Evolutionary conservation across 1,140 invertebrate genomes (phyloP).

Genomic region (Sarcophaga peregrina): DNA sequence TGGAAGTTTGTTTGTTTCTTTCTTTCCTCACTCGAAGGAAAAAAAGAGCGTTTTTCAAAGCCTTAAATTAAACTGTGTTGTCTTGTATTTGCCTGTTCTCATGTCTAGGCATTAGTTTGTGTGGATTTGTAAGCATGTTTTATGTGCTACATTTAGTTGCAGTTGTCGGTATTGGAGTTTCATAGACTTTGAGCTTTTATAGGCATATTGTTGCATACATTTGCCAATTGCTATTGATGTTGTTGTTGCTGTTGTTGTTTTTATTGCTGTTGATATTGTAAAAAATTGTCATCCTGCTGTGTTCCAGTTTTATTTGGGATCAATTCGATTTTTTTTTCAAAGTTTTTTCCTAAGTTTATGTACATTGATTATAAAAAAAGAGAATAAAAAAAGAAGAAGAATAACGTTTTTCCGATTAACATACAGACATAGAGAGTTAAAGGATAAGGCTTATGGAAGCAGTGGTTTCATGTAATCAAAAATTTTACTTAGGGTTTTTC

Average conservation of each 20-base stretch:
- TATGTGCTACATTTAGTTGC: too few relatives aligned
- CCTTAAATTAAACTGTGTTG: slow-evolving; percentile 4
- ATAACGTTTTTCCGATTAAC: slow-evolving; percentile 26
- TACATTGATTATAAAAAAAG: not conserved
- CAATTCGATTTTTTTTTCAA: not conserved
- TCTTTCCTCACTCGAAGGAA: not conserved
- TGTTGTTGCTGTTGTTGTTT: not conserved
- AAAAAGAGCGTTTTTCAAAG: not conserved
- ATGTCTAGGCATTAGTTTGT: not conserved
- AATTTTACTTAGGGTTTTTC: too few relatives aligned
- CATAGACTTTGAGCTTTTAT: slow-evolving; percentile 38
- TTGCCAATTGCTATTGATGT: not conserved
- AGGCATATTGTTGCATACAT: slow-evolving; percentile 34
- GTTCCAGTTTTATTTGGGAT: slow-evolving; percentile 29
- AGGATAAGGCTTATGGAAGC: not conserved
- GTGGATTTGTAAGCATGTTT: too few relatives aligned
- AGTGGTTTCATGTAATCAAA: too few relatives aligned
- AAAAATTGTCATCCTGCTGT: slow-evolving; percentile 39
- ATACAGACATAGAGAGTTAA: slow-evolving; percentile 3
- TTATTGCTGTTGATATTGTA: not conserved
- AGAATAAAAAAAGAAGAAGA: not conserved
- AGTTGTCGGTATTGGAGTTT: slow-evolving; percentile 5
- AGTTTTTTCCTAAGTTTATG: not conserved
- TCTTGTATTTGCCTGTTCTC: not conserved
- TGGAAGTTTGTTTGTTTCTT: not conserved